Percentiles rank a stretch among this genome's conserved stretches.
Conservation (phyloP, 2,797 vertebrate species). For the Liparis tanakae region DNA sequence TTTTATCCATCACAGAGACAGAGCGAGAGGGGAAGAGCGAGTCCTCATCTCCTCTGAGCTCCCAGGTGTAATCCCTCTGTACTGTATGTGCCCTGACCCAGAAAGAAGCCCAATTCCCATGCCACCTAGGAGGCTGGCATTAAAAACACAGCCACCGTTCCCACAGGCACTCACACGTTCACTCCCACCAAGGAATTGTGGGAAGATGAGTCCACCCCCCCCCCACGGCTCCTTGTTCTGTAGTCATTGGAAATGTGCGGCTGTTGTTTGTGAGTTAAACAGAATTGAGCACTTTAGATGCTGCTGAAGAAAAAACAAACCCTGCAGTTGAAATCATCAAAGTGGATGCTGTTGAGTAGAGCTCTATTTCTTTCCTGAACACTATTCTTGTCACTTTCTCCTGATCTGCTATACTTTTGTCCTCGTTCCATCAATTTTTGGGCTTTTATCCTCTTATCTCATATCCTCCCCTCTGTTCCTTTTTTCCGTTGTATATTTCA, state of each 20-base stretch:
- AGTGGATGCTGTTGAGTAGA: conserved; percentile 45
- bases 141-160: conserved; percentile 80
- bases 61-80: conserved; percentile 82
- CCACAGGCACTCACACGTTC: conserved; percentile 68
- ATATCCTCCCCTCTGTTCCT: conserved; percentile 34
- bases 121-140: conserved; percentile 76
- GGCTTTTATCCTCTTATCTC: conserved; percentile 59
- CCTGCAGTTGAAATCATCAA: conserved; percentile 61
- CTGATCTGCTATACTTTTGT: conserved; percentile 52
- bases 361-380: conserved; percentile 31
- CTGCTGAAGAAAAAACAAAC: conserved; percentile 27
- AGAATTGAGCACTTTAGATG: conserved; percentile 54
- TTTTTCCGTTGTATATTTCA: conserved; percentile 21
- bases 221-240: conserved; percentile 67
- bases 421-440: conserved; percentile 49
- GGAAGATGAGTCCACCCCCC: conserved; percentile 74
- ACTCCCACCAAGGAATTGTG: conserved; percentile 76
- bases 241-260: conserved; percentile 72
- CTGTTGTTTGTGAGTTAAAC: conserved; percentile 68
- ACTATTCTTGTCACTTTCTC: conserved; percentile 48
- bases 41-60: conserved; percentile 79
- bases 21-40: conserved; percentile 53
- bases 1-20: conserved; percentile 72
- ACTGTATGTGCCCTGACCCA: conserved; percentile 83
- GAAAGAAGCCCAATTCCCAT: conserved; percentile 80